These are phyloP conservation scores for Micrasema longulum DNA, from an alignment of 1,140 invertebrate species.

Conservation along the genomic window DNA sequence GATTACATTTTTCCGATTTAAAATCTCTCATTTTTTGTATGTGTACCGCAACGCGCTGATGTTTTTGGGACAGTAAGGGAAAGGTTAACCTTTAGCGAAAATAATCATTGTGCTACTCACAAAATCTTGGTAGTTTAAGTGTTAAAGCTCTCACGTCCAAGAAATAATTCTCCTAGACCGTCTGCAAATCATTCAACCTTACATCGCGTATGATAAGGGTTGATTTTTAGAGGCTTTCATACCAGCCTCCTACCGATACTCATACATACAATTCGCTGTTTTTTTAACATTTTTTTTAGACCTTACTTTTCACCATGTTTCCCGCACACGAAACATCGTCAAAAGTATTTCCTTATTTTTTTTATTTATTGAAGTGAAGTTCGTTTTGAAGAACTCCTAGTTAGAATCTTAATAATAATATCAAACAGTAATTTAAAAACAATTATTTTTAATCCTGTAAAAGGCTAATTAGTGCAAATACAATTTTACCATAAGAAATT, in stretches of 20 bases:
- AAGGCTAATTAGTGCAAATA: no score
- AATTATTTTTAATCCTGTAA: no score
- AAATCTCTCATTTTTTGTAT: no score
- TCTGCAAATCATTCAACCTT: slow-evolving; percentile 28
- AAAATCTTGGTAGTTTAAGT: no score
- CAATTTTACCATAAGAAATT: no score
- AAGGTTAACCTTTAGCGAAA: no score
- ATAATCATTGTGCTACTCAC: no score
- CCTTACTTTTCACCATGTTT: slow-evolving; percentile 5
- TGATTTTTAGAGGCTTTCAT: slow-evolving; percentile 19
- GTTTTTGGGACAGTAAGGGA: no score
- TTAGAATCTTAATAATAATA: background rate
- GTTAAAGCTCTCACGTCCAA: slow-evolving; percentile 2
- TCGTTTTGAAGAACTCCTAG: background rate
- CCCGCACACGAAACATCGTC: background rate
- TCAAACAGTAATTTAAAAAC: no score
- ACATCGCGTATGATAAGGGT: slow-evolving; percentile 21
- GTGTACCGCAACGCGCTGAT: no score
- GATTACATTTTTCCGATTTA: no score
- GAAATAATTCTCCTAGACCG: slow-evolving; percentile 16
- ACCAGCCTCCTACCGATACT: background rate
- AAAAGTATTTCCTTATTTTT: background rate
- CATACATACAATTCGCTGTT: slow-evolving; percentile 3
- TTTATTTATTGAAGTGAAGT: background rate
- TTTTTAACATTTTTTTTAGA: slow-evolving; percentile 10